Base-by-base conservation (phyloP, 2,888 invertebrate genomes). In the Willowsia nigromaculata region DNA sequence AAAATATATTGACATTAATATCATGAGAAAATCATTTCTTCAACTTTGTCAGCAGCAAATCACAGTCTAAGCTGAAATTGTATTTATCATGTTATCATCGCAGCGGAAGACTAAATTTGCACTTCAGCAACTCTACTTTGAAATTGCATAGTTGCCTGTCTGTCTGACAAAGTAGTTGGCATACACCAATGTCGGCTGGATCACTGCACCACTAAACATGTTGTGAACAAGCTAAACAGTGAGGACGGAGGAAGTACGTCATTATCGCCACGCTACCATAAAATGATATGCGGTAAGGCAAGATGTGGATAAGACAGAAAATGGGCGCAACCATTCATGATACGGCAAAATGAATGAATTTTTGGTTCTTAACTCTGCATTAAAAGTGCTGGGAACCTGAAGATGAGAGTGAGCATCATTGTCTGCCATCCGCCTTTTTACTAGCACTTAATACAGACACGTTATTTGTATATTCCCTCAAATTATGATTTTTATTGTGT, bases 1-100 rank as follows among this genome's bases (percentile, higher is more conserved):
- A 85, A 76, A 76, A 76, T 62, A 22, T 33, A 30, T 62, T 76
- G 85, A 85, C 62, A 85, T 62, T 85, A 62, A 59, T 85, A 85
- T 47, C 47, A 47, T 74, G 74, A 47, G 74, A 76, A 76, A 37
- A 40, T 40, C n/a, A n/a, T n/a, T n/a, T n/a, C n/a, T n/a, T n/a
- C n/a, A n/a, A n/a, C n/a, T n/a, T n/a, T 18, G 22, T 33, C 4
- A n/a, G 33, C n/a, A 33, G 15, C 9, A 18, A 68, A n/a, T 9
- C 11, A 59, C 18, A 65, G 11, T 56, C 13, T 6, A 43, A 6
- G 37, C 37, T 43, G 11, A 43, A 3, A 9, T 43, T 13, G 13
- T 43, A 13, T 9, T 43, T 43, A 13, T 59, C 11, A 7, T 59
- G 59, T 22, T 7, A 4, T 18, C 30, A 33, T 33, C 0, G 47